These are phyloP conservation scores for Harpagoxenus sublaevis DNA, from an alignment of 2,888 invertebrate species.

Conservation along the genomic window DNA sequence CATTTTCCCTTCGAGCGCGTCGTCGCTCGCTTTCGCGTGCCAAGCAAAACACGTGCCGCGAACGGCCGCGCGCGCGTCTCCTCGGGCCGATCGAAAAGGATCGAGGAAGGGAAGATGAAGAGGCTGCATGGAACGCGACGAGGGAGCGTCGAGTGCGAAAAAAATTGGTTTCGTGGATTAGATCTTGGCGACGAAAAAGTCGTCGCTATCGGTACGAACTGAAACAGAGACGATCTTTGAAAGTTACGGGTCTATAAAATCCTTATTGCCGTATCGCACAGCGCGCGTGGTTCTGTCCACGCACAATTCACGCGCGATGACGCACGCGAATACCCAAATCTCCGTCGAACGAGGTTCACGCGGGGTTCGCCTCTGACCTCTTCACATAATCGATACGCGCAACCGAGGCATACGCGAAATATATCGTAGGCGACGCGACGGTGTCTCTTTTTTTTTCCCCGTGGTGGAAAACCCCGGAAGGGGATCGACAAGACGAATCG, in stretches of 20 bases:
- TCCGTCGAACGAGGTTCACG: neutral
- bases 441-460: neutral
- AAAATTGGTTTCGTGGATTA: neutral
- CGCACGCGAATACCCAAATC: constrained; percentile 19
- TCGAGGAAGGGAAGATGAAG: neutral
- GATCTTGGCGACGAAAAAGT: neutral
- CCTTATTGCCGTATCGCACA: neutral
- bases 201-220: neutral
- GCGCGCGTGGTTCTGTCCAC: neutral
- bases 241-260: neutral
- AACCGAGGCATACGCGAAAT: neutral
- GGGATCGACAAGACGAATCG: constrained; percentile 27
- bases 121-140: neutral
- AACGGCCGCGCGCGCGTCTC: neutral
- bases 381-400: constrained; percentile 15
- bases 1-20: neutral
- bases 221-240: neutral
- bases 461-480: constrained; percentile 1
- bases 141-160: neutral
- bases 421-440: neutral
- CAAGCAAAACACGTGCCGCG: neutral
- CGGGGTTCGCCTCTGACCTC: constrained; percentile 36
- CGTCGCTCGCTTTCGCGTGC: neutral
- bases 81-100: neutral
- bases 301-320: constrained; percentile 32